A percentile compares a stretch with the other conserved stretches of the same genome.
These are phyloP conservation scores for Neosilurus mollespiculum DNA, from an alignment of 2,797 vertebrate species.

Conservation along the genomic window DNA sequence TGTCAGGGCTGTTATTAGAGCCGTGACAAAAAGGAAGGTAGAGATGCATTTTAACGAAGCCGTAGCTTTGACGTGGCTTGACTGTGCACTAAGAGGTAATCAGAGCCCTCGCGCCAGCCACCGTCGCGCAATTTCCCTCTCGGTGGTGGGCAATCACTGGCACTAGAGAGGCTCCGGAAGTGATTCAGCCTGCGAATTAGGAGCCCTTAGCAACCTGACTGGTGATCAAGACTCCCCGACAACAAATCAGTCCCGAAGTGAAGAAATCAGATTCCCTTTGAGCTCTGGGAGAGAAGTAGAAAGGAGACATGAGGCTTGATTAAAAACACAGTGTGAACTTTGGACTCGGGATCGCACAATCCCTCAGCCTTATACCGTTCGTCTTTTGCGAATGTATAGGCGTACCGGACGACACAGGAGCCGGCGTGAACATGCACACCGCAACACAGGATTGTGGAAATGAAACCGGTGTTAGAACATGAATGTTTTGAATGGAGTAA, in stretches of 20 bases:
- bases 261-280: conserved; percentile 53
- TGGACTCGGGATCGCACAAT: conserved; percentile 37
- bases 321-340: conserved; percentile 54
- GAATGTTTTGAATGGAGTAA: background rate
- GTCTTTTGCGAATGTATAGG: conserved; percentile 11
- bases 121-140: conserved; percentile 78
- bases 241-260: conserved; percentile 62
- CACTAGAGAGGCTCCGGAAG: conserved; percentile 75
- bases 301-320: conserved; percentile 43
- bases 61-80: conserved; percentile 68
- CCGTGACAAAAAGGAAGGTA: conserved; percentile 60
- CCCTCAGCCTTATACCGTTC: conserved; percentile 31
- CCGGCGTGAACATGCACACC: conserved; percentile 1
- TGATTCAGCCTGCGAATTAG: conserved; percentile 70
- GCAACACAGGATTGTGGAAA: background rate
- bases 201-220: conserved; percentile 50
- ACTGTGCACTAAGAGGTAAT: conserved; percentile 79
- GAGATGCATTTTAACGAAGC: conserved; percentile 76
- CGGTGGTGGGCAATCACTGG: conserved; percentile 77
- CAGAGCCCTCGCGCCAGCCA: conserved; percentile 69
- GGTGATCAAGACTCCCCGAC: conserved; percentile 61
- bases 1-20: conserved; percentile 69
- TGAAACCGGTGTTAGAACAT: conserved; percentile 20
- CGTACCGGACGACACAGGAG: conserved; percentile 13
- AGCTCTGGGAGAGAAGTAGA: conserved; percentile 22